A percentile compares a stretch with the other conserved stretches of the same genome.
Conservation (phyloP, 2,113 vertebrate species). For the Dolichotis patagonum region DNA sequence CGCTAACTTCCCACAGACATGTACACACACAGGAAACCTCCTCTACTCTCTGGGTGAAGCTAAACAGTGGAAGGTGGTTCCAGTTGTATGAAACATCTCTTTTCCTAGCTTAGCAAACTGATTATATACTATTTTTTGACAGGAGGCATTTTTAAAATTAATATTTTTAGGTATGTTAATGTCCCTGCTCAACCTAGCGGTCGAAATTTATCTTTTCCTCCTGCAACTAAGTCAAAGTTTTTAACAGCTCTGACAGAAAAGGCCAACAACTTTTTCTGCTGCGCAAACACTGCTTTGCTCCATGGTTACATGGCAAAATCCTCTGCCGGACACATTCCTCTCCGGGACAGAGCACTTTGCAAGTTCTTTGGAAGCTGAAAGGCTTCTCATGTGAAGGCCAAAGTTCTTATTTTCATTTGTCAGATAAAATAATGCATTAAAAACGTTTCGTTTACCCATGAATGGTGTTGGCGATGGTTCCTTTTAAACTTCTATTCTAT, state of each 20-base stretch:
- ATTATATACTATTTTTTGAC: constrained; percentile 47
- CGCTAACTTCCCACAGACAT: constrained; percentile 2
- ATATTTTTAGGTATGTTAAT: constrained; percentile 44
- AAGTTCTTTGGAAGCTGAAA: constrained; percentile 41
- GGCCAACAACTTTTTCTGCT: constrained; percentile 12
- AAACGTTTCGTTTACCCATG: constrained; percentile 34
- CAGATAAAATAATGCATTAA: constrained; percentile 25
- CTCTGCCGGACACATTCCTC: background rate
- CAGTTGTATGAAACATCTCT: constrained; percentile 56
- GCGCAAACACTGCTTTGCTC: constrained; percentile 74
- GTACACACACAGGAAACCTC: background rate
- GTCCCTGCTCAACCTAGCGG: constrained; percentile 62
- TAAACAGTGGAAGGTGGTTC: constrained; percentile 31
- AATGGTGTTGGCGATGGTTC: background rate
- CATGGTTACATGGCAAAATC: constrained; percentile 69
- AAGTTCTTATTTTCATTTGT: constrained; percentile 49
- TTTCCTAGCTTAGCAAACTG: constrained; percentile 54
- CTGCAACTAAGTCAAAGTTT: constrained; percentile 69
- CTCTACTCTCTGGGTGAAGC: constrained; percentile 2
- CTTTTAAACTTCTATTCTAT: background rate
- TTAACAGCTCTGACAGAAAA: constrained; percentile 50
- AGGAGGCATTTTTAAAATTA: constrained; percentile 63
- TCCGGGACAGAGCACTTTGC: constrained; percentile 45
- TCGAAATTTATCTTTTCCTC: constrained; percentile 76
- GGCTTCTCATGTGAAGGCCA: constrained; percentile 29